Base-by-base conservation (phyloP, 1,140 invertebrate genomes). In the Ceratina calcarata region DNA sequence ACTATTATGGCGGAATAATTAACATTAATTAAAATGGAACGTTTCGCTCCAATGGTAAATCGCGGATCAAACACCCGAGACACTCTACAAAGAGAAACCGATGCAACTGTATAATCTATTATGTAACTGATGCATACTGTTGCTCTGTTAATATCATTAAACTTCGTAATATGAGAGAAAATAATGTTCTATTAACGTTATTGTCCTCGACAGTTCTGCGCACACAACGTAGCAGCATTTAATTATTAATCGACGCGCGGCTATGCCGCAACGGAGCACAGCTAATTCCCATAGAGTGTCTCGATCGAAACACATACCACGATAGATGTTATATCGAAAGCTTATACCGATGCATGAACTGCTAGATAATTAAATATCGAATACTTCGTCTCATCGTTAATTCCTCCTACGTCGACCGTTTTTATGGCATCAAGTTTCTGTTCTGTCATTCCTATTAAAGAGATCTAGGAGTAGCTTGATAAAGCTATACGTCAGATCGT, bases 141-240 rank as follows among this genome's bases (percentile, higher is more conserved):
- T 45, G 10, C 37, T 10, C 6, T 45, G 37, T 45, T 45, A 10
- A 45, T 8, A 45, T 45, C 0, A 10, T 45, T 45, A 45, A 45
- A 45, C 10, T 10, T 45, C 37, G 45, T 61, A 16, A 62, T 37
- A 72, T 0, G 51, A 37, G 37, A 16, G 20, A 20, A 37, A 18
- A 60, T 4, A 60, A 60, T 49, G 32, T 20, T 62, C 32, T 65
- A 74, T 4, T 51, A 72, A 74, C 55, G 20, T 79, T 79, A 79
- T 79, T 79, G 78, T 79, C 78, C 49, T 79, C 62, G 45, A 67
- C 53, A 79, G 71, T 74, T 79, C 32, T 37, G 55, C 53, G 51
- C 37, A 57, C 32, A 22, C 24, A 78, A 64, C 64, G 72, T 60
- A 72, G 69, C 57, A 61, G 69, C 51, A 61, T 51, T 61, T 45